Base-by-base conservation (phyloP, 2,113 vertebrate species). In the Chaetodon trifascialis region DNA sequence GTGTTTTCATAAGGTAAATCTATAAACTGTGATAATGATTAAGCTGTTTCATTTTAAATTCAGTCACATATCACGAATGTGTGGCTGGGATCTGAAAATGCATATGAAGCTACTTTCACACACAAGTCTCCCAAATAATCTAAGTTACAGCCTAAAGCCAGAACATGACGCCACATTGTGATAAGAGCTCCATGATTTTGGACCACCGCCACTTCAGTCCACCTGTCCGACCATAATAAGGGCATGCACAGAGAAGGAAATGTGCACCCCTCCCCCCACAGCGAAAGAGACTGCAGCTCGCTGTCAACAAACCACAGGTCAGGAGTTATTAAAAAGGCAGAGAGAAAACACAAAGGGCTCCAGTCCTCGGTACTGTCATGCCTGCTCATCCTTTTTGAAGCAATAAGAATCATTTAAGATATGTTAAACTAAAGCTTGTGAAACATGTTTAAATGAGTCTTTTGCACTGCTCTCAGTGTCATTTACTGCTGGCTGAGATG, bases 261-360 rank as follows among this genome's bases (percentile, higher is more conserved):
- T 36, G 47, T 75, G 16, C 34, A 60, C 14, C 68, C 21, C 38
- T 58, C 30, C 49, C 44, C 16, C 83, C 65, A 46, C 63, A 59
- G 44, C 40, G 46, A 86, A 51, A 73, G 21, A 54, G 12, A 60
- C 74, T 23, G 63, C 59, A 68, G 71, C 64, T 42, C 23, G 34
- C 1, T 55, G 78, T 69, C 80, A 87, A 72, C 68, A 60, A 46
- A 67, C n/a, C 70, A 38, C 64, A 36, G 19, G 30, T 63, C 77
- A 71, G 54, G 12, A 34, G 34, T 55, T 77, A 73, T 76, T 70
- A 75, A 70, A 79, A 66, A 66, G 25, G 30, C 56, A 17, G 21
- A 21, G 59, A 52, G 38, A 30, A 3, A 14, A 36, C 73, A 52
- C 23, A 55, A 47, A 52, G 17, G 23, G 38, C 23, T 51, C n/a